Evolutionary conservation across 1,140 invertebrate genomes (phyloP).

Genomic region (Centruroides sculpturatus): DNA sequence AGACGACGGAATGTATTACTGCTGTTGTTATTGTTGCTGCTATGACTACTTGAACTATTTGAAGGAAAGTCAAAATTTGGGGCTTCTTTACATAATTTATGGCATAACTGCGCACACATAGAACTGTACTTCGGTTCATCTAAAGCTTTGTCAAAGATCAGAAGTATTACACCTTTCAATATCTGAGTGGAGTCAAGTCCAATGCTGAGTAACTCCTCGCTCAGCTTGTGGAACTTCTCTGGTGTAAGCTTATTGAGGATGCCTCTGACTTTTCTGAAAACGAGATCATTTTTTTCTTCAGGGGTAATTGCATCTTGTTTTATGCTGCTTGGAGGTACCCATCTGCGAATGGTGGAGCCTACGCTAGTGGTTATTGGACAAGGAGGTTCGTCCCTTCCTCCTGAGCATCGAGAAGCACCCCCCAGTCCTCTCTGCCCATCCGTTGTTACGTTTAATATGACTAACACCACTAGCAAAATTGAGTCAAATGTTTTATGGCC

Average conservation of each 20-base stretch:
- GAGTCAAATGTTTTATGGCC: constrained; percentile 1
- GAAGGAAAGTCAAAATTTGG: constrained; percentile 76
- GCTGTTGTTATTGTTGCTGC: constrained; percentile 13
- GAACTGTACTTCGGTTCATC: constrained; percentile 99
- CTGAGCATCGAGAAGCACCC: constrained; percentile 95
- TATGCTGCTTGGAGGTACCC: constrained; percentile 91
- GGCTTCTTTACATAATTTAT: constrained; percentile 90
- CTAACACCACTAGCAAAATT: constrained; percentile 24
- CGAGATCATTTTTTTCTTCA: constrained; percentile 83
- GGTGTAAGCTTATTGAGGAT: constrained; percentile 99
- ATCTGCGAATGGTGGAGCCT: constrained; percentile 53
- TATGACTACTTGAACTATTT: constrained; percentile 7
- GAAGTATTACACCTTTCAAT: constrained; percentile 87
- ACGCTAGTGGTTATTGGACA: constrained; percentile 60
- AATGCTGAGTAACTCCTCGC: constrained; percentile 86
- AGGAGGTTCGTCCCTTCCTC: constrained; percentile 70
- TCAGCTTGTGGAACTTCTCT: constrained; percentile 98
- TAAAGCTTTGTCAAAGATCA: constrained; percentile 97
- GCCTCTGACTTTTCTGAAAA: constrained; percentile 73
- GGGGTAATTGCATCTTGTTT: constrained; percentile 77
- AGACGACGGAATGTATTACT: constrained; percentile 62
- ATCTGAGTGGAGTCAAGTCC: constrained; percentile 85
- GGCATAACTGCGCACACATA: constrained; percentile 99
- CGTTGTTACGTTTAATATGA: constrained; percentile 61
- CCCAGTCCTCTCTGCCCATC: constrained; percentile 90